Percentiles rank a stretch among this genome's conserved stretches.
Conservation (phyloP, 2,888 invertebrate species). For the Polymixis lichenea region DNA sequence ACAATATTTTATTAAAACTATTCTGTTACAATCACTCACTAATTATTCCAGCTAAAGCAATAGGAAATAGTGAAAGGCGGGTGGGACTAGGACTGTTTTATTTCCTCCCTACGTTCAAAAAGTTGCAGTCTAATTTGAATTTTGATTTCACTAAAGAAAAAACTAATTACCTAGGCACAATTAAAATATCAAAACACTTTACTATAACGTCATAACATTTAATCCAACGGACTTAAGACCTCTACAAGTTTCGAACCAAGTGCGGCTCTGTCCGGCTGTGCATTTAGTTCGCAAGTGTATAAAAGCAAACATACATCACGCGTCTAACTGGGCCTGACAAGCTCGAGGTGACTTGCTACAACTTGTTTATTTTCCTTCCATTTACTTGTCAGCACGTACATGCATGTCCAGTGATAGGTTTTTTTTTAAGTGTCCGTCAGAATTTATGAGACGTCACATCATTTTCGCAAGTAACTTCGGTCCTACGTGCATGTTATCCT, state of each 20-base stretch:
- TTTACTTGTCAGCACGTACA: conserved; percentile 48
- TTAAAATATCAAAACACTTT: neutral
- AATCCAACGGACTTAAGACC: neutral
- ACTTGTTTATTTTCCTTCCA: conserved; percentile 65
- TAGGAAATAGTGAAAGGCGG: no score
- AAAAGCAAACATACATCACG: conserved; percentile 78
- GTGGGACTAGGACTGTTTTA: no score
- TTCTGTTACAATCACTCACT: neutral
- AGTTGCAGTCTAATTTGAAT: no score
- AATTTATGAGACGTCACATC: conserved; percentile 18
- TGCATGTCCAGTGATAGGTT: conserved; percentile 40
- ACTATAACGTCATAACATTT: neutral
- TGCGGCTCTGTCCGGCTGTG: conserved; percentile 60
- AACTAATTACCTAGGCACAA: neutral
- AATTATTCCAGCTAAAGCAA: no score
- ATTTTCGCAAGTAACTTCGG: neutral
- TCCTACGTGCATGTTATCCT: no score
- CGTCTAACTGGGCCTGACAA: conserved; percentile 72
- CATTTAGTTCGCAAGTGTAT: conserved; percentile 72
- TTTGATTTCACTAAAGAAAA: neutral
- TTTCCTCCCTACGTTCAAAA: no score
- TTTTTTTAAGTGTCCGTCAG: conserved; percentile 29
- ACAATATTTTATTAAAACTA: neutral
- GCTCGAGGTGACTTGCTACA: conserved; percentile 60
- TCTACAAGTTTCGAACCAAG: conserved; percentile 3